Conservation (phyloP, 2,888 invertebrate genomes). For the Polymixis flavicincta region DNA sequence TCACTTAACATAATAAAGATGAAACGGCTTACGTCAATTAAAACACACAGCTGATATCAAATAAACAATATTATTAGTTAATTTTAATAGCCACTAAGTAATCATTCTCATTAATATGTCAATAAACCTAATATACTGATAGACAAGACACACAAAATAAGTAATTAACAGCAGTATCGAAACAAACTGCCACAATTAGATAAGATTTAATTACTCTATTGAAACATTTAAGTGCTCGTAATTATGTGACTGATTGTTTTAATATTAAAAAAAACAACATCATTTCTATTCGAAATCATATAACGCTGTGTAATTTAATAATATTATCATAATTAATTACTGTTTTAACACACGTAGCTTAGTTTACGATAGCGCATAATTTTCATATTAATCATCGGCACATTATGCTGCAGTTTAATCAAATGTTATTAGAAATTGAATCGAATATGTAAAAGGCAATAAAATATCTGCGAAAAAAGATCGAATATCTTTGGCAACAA, state of each 20-base stretch:
- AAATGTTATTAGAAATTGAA: conserved; percentile 17
- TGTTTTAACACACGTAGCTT: conserved; percentile 21
- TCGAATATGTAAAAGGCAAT: conserved; percentile 1
- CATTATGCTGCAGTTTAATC: conserved; percentile 3
- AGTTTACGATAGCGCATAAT: conserved; percentile 7
- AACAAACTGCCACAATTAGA: conserved; percentile 1
- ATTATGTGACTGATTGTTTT: conserved; percentile 6
- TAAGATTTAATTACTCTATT: conserved; percentile 11
- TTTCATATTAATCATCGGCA: conserved; percentile 11
- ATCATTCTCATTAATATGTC: conserved; percentile 19
- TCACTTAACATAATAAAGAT: neutral
- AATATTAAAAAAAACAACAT: conserved; percentile 4
- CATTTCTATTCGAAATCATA: neutral
- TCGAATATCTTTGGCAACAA: conserved; percentile 26
- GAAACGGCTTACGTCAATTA: neutral
- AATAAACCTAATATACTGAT: conserved; percentile 14
- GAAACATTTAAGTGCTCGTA: conserved; percentile 8
- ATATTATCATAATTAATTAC: conserved; percentile 16
- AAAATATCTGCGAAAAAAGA: conserved; percentile 14
- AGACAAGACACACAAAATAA: neutral
- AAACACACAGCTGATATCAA: neutral
- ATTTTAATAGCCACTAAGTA: conserved; percentile 1
- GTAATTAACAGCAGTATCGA: neutral
- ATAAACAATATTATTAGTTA: neutral
- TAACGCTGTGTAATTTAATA: conserved; percentile 18